Percentiles rank a stretch among this genome's conserved stretches.
These are phyloP conservation scores for Ophiothrix spiculata DNA, from an alignment of 35 echinoderm and acorn worm genomes.

Conservation along the genomic window DNA sequence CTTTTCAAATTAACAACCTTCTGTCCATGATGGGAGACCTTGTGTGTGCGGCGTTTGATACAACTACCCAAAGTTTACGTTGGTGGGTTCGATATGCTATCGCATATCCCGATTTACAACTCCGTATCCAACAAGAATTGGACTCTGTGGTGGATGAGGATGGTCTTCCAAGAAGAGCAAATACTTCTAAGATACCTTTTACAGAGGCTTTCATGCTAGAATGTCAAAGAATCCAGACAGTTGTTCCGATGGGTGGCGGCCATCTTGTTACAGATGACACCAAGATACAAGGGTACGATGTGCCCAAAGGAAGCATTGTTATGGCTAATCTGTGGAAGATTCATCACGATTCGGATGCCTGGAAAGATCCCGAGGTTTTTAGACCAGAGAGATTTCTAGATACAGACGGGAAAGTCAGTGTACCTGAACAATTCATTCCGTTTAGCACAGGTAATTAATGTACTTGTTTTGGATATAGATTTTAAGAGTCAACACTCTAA, in stretches of 20 bases:
- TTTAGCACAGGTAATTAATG: conserved; percentile 60
- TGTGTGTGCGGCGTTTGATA: neutral
- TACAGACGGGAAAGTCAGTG: neutral
- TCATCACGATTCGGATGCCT: conserved; percentile 23
- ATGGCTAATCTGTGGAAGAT: conserved; percentile 33
- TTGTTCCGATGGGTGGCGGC: neutral
- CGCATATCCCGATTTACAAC: neutral
- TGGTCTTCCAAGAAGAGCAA: neutral
- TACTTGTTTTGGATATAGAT: too few species aligned
- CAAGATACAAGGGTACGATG: neutral
- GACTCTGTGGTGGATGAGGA: neutral
- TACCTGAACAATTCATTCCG: conserved; percentile 37
- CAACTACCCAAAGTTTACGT: neutral
- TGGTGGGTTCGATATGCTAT: neutral
- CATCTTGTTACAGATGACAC: neutral
- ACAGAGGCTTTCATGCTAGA: neutral
- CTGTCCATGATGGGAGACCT: neutral
- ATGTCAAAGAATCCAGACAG: neutral
- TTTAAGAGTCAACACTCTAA: too few species aligned
- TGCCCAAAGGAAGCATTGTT: conserved; percentile 26
- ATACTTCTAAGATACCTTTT: neutral
- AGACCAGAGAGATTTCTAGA: conserved; percentile 35
- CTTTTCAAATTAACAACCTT: neutral
- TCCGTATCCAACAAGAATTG: neutral
- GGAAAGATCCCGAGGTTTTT: conserved; percentile 40